phyloP scores from a whole-genome alignment of 2,113 vertebrate species.

The Apistogramma diplotaenia region DNA sequence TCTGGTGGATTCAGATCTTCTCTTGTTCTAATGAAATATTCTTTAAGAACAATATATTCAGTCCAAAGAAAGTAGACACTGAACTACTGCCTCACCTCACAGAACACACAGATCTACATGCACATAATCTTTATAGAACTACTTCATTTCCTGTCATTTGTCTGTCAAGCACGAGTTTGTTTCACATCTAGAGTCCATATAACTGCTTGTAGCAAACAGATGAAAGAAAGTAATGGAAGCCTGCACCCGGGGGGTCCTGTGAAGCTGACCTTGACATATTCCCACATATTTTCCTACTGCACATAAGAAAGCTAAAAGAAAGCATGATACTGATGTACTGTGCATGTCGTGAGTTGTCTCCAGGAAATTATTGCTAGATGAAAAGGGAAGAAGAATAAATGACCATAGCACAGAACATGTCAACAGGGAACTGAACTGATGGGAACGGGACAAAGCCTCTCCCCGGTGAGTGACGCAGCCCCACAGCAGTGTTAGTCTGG shows the following conservation, averaged over 20 bases:
- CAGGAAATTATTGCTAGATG: neutral
- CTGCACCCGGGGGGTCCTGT: neutral
- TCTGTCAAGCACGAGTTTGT: neutral
- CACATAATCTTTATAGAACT: neutral
- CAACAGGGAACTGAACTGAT: slow-evolving; percentile 8
- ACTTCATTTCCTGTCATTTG: neutral
- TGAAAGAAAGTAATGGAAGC: neutral
- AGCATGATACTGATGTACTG: neutral
- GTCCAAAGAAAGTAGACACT: neutral
- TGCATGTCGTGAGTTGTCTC: neutral
- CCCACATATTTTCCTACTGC: neutral
- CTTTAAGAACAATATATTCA: neutral
- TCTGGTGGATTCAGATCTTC: neutral
- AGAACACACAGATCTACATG: neutral
- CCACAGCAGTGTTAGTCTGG: slow-evolving; percentile 30
- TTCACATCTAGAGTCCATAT: neutral
- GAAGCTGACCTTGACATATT: slow-evolving; percentile 20
- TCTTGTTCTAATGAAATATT: neutral
- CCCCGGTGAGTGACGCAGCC: slow-evolving; percentile 21
- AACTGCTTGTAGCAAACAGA: neutral
- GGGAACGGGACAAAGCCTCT: slow-evolving; percentile 15
- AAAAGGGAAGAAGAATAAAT: neutral
- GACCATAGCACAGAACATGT: neutral
- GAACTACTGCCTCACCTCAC: neutral
- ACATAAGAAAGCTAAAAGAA: neutral